A percentile compares a stretch with the other conserved stretches of the same genome.
phyloP scores from a whole-genome alignment of 2,113 vertebrate genomes.

The Thermophis baileyi region DNA sequence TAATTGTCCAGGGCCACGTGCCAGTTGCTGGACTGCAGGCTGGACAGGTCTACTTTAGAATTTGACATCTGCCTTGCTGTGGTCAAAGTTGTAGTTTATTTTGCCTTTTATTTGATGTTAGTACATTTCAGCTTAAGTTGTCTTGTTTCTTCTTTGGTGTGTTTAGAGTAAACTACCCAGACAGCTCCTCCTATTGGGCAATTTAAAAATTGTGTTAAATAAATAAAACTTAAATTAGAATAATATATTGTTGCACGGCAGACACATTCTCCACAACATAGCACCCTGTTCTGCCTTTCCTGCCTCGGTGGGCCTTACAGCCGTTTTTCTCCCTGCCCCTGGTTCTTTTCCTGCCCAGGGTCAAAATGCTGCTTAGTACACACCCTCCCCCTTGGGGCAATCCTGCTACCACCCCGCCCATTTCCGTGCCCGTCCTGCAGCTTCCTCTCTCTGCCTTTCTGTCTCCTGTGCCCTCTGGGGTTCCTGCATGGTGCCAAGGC shows the following conservation, averaged over 20 bases:
- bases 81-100: too few relatives aligned
- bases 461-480: not conserved
- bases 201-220: not conserved
- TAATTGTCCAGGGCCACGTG: not conserved
- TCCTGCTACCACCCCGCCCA: too few relatives aligned
- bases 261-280: not conserved
- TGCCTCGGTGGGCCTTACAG: not conserved
- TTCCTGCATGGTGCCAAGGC: not conserved
- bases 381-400: not conserved
- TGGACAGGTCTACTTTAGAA: too few relatives aligned
- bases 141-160: not conserved
- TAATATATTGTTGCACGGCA: not conserved
- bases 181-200: not conserved
- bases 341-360: not conserved
- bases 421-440: not conserved
- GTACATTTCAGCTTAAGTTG: too few relatives aligned
- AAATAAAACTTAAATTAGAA: not conserved
- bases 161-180: not conserved
- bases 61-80: too few relatives aligned
- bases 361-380: not conserved
- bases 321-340: not conserved
- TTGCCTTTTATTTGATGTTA: too few relatives aligned
- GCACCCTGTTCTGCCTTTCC: not conserved
- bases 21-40: too few relatives aligned
- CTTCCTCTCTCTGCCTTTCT: not conserved